Evolutionary conservation across 2,797 vertebrate species (phyloP).

Genomic region (Distichodus sexfasciatus): DNA sequence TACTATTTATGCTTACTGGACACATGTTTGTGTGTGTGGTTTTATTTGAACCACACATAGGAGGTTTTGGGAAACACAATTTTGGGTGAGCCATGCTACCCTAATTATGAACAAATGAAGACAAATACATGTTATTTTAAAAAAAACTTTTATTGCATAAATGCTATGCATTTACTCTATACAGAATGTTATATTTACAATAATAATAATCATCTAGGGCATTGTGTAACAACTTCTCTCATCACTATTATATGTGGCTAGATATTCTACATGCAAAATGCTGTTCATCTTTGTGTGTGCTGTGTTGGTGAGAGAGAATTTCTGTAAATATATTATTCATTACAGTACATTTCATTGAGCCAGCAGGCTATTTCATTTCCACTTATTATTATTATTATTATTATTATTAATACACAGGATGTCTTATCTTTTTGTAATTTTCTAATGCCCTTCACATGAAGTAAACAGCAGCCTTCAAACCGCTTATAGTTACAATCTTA

Average conservation of each 20-base stretch:
- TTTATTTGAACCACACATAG: no score
- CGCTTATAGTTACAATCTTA: neutral
- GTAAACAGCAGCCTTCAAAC: neutral
- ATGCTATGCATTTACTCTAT: constrained; percentile 85
- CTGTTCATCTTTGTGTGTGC: constrained; percentile 27
- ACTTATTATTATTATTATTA: neutral
- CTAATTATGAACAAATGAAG: neutral
- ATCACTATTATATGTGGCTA: constrained; percentile 63
- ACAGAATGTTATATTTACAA: constrained; percentile 91
- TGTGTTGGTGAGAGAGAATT: constrained; percentile 52
- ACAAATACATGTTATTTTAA: constrained; percentile 44
- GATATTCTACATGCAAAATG: constrained; percentile 81
- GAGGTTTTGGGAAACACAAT: no score
- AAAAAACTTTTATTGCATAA: constrained; percentile 91
- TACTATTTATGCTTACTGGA: no score
- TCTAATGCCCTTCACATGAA: neutral
- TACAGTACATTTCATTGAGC: constrained; percentile 55
- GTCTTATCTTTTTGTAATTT: neutral
- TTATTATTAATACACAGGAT: neutral
- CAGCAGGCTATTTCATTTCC: constrained; percentile 56
- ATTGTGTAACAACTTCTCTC: constrained; percentile 63
- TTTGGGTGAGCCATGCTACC: no score
- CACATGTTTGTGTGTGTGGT: no score
- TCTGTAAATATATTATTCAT: constrained; percentile 59
- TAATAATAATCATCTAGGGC: constrained; percentile 57